These are phyloP conservation scores for Phrynocephalus forsythii DNA, from an alignment of 2,797 vertebrate species.

Conservation along the genomic window DNA sequence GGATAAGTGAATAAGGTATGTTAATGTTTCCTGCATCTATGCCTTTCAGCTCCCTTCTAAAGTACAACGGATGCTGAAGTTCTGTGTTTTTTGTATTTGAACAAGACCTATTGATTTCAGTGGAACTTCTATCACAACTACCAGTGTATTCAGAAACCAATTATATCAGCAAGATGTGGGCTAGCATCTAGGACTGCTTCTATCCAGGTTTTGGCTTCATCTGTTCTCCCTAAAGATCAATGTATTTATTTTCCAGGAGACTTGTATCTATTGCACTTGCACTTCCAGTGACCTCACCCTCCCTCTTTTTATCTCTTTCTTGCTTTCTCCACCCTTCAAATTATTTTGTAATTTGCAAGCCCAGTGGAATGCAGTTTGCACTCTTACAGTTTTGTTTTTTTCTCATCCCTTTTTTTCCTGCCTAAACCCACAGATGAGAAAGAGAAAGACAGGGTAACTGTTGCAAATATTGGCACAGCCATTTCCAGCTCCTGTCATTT, in stretches of 20 bases:
- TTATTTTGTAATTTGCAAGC: not conserved
- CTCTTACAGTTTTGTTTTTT: too few species aligned
- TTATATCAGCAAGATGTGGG: not conserved
- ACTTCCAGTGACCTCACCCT: not conserved
- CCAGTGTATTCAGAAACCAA: not conserved
- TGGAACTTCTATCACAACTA: not conserved
- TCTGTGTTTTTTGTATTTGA: not conserved
- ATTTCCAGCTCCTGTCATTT: constrained; percentile 52
- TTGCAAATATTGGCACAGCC: not conserved
- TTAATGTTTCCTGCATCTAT: not conserved
- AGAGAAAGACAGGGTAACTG: not conserved
- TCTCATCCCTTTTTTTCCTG: not conserved
- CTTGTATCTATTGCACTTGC: not conserved
- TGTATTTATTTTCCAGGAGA: not conserved
- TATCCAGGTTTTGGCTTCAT: not conserved
- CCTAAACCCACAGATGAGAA: not conserved
- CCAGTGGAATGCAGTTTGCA: not conserved
- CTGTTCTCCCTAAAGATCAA: not conserved
- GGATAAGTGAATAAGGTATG: too few species aligned
- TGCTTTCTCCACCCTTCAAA: not conserved
- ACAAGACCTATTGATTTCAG: not conserved
- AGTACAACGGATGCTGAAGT: not conserved
- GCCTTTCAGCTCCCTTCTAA: not conserved
- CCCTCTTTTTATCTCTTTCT: not conserved
- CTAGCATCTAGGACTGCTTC: not conserved